Evolutionary conservation across 35 echinoderm and acorn worm genomes (phyloP).

Genomic region (Lytechinus variegatus): DNA sequence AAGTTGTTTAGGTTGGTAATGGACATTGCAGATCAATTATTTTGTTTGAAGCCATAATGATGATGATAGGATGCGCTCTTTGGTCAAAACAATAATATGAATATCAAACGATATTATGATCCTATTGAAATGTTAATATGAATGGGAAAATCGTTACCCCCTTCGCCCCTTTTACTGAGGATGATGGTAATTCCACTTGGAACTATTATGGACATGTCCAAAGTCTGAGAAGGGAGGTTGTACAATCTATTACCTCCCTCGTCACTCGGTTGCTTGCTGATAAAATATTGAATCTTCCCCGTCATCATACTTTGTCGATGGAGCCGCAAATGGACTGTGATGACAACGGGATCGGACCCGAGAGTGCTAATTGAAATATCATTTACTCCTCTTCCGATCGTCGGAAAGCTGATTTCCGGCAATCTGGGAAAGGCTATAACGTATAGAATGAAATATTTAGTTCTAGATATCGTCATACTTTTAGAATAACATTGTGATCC

Average conservation of each 20-base stretch:
- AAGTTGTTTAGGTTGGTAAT: too few relatives aligned
- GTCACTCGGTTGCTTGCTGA: not conserved
- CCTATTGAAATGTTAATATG: not conserved
- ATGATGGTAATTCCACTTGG: not conserved
- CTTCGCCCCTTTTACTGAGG: not conserved
- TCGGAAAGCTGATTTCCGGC: not conserved
- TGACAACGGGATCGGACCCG: not conserved
- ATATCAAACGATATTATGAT: not conserved
- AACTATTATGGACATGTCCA: not conserved
- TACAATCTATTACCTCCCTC: not conserved
- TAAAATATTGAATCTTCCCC: not conserved
- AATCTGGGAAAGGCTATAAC: not conserved
- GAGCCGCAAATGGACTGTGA: not conserved
- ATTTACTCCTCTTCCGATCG: not conserved
- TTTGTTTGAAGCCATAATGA: not conserved
- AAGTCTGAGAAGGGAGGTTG: not conserved
- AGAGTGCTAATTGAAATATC: not conserved
- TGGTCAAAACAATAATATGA: not conserved
- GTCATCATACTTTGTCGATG: not conserved
- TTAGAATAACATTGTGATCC: too few relatives aligned
- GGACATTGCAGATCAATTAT: not conserved
- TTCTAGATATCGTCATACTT: too few relatives aligned
- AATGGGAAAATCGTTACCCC: not conserved
- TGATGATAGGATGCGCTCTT: not conserved
- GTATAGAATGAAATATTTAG: too few relatives aligned